phyloP scores from a whole-genome alignment of 2,113 vertebrate species.

The Equus quagga region DNA sequence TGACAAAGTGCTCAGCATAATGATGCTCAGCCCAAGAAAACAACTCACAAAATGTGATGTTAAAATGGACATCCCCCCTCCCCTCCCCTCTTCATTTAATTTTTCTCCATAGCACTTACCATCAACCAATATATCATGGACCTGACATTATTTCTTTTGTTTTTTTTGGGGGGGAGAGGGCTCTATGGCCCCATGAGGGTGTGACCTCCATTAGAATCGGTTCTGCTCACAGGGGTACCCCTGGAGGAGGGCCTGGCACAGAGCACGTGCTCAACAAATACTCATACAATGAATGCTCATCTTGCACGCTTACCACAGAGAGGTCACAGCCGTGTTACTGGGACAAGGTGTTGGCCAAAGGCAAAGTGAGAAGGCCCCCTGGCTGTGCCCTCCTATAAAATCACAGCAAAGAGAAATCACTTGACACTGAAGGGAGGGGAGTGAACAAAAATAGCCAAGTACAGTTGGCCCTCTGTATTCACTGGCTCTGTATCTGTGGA shows the following conservation, averaged over 20 bases:
- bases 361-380: background rate
- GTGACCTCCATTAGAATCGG: fast-evolving
- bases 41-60: fast-evolving
- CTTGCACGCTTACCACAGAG: background rate
- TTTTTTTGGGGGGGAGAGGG: fast-evolving
- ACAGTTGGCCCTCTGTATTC: no score
- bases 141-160: background rate
- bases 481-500: no score
- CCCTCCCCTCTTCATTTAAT: background rate
- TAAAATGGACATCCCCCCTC: fast-evolving
- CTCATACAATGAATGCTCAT: background rate
- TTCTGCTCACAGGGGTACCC: background rate
- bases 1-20: fast-evolving
- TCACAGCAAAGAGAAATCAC: background rate
- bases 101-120: background rate
- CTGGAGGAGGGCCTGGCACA: background rate
- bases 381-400: background rate
- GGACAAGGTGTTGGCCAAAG: background rate
- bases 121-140: fast-evolving
- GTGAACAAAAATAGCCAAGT: background rate
- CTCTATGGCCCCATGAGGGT: background rate
- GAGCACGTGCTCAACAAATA: fast-evolving
- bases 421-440: background rate
- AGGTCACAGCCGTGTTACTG: fast-evolving
- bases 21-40: fast-evolving